Evolutionary conservation across 2,113 vertebrate species (phyloP).

Genomic region (Baryphthengus martii): DNA sequence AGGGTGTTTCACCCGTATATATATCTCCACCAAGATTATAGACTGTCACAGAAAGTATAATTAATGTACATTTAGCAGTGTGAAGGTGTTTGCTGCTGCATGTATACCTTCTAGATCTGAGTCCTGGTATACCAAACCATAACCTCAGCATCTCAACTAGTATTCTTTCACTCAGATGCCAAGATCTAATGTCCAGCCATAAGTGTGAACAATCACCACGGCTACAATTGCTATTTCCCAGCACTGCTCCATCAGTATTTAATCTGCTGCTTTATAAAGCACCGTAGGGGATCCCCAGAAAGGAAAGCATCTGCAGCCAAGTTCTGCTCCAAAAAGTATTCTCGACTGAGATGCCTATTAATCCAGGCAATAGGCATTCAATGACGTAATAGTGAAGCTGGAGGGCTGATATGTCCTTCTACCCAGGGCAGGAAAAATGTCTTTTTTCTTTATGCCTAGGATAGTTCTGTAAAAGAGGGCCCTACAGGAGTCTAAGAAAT

Average conservation of each 20-base stretch:
- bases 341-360: conserved; percentile 42
- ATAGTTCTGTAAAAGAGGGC: background rate
- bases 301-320: conserved; percentile 52
- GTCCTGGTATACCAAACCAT: background rate
- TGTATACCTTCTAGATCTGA: background rate
- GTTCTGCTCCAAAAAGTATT: conserved; percentile 62
- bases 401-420: conserved; percentile 50
- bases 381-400: conserved; percentile 25
- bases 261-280: conserved; percentile 50
- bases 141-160: background rate
- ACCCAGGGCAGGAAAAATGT: background rate
- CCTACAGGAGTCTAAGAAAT: conserved; percentile 3
- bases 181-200: background rate
- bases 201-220: conserved; percentile 1
- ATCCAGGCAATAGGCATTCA: conserved; percentile 46
- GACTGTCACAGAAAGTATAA: background rate
- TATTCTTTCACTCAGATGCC: background rate
- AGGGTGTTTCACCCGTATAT: background rate
- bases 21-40: background rate
- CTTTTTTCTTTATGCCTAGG: background rate
- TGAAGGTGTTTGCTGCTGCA: conserved; percentile 1
- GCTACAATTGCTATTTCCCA: conserved; percentile 25
- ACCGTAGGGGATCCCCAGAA: conserved; percentile 52
- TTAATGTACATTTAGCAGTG: background rate
- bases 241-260: conserved; percentile 34